Percentiles rank a stretch among this genome's conserved stretches.
Evolutionary conservation across 2,797 vertebrate genomes (phyloP).

Genomic region (Sebastes matsubarae): DNA sequence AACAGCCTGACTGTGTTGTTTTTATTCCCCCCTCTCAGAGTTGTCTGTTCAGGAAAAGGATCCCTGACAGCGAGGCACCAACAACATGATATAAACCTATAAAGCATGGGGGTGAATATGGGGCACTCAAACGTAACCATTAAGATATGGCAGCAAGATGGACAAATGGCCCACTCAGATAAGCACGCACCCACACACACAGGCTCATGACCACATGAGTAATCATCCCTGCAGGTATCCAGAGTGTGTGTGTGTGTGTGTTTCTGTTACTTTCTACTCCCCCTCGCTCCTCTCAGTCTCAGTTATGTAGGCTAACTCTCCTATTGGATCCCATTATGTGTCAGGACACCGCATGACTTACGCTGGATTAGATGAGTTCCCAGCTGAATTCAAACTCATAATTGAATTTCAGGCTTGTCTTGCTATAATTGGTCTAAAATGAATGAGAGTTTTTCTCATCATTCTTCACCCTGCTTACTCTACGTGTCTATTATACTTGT

Average conservation of each 20-base stretch:
- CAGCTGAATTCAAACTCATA: constrained; percentile 58
- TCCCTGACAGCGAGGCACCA: background rate
- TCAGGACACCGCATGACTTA: constrained; percentile 53
- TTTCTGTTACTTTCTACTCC: constrained; percentile 27
- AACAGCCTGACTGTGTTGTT: constrained; percentile 42
- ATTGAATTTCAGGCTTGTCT: constrained; percentile 64
- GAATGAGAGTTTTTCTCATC: constrained; percentile 35
- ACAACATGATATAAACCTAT: background rate
- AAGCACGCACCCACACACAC: constrained; percentile 45
- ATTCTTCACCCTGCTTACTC: background rate
- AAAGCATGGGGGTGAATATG: background rate
- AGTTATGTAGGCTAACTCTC: constrained; percentile 59
- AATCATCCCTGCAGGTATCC: constrained; percentile 69
- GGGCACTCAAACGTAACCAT: constrained; percentile 3
- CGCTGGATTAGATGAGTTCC: constrained; percentile 61
- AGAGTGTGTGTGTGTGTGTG: constrained; percentile 4
- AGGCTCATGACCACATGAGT: constrained; percentile 62
- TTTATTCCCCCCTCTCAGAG: constrained; percentile 7
- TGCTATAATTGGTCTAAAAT: constrained; percentile 60
- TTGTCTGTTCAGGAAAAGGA: constrained; percentile 8
- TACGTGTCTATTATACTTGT: background rate
- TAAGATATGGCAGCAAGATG: constrained; percentile 30
- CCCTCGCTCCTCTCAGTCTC: constrained; percentile 44
- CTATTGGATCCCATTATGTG: constrained; percentile 53
- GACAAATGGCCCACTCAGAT: constrained; percentile 47